Conservation (phyloP, 2,113 vertebrate genomes). For the Coptodon bakossiorum region DNA sequence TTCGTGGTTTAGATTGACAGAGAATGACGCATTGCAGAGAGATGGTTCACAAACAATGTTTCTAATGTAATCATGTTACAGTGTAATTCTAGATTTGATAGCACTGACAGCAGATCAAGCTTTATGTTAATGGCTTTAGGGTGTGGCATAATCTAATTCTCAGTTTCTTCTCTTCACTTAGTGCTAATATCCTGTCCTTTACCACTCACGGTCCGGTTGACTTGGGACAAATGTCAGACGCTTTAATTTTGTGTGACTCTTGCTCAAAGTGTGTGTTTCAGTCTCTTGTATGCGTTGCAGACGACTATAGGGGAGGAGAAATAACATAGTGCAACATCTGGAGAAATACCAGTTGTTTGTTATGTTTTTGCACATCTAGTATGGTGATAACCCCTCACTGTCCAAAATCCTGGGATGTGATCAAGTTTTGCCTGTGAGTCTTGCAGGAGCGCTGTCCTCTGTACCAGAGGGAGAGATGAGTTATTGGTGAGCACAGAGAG, state of each 20-base stretch:
- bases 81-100: not conserved
- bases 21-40: not conserved
- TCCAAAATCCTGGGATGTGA: not conserved
- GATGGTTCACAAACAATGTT: not conserved
- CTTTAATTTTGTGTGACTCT: not conserved
- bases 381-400: not conserved
- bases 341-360: not conserved
- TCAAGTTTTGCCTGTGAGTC: not conserved
- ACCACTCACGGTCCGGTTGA: not conserved
- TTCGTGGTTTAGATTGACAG: not conserved
- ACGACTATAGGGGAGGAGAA: not conserved
- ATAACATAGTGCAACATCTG: not conserved
- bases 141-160: not conserved
- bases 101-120: not conserved
- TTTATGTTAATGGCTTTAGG: not conserved
- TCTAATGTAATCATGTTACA: not conserved
- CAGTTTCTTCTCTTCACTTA: not conserved
- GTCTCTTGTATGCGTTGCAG: not conserved
- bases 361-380: not conserved
- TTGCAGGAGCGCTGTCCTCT: not conserved
- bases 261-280: not conserved
- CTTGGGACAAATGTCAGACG: not conserved
- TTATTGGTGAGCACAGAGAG: not conserved
- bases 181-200: not conserved
- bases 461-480: not conserved